Evolutionary conservation across 2,797 vertebrate species (phyloP).

Genomic region (Nothura maculosa): DNA sequence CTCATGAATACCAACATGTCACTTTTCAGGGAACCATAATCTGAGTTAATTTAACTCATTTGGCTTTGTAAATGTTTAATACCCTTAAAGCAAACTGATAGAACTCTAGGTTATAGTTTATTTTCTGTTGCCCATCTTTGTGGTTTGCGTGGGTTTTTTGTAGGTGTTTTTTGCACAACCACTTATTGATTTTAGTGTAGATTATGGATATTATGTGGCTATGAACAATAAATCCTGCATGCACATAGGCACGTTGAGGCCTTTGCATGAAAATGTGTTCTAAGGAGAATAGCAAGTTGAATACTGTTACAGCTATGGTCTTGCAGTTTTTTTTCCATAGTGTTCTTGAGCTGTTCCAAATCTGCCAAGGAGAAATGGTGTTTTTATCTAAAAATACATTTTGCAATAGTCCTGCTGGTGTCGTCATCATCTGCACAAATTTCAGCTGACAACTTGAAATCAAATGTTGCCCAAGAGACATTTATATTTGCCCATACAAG

Average conservation of each 20-base stretch:
- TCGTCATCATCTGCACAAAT: constrained; percentile 58
- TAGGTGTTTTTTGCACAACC: background rate
- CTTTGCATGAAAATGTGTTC: background rate
- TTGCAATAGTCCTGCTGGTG: constrained; percentile 43
- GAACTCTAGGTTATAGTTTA: background rate
- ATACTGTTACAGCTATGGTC: background rate
- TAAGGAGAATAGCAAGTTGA: background rate
- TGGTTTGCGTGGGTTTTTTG: background rate
- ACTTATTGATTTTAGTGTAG: background rate
- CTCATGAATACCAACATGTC: background rate
- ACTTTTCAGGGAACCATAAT: background rate
- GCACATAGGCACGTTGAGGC: background rate
- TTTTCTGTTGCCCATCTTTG: background rate
- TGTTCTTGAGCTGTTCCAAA: constrained; percentile 5
- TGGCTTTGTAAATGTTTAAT: background rate
- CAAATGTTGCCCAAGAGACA: constrained; percentile 25
- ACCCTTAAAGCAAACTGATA: background rate
- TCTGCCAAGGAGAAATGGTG: constrained; percentile 34
- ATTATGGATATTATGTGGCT: background rate
- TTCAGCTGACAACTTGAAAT: constrained; percentile 56
- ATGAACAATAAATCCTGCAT: background rate
- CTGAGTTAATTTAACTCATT: background rate
- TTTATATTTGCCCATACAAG: background rate
- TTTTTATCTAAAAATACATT: constrained; percentile 69
- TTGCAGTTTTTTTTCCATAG: background rate